These are phyloP conservation scores for Coranthus polyacanthus DNA, from an alignment of 2,797 vertebrate species.

Conservation along the genomic window DNA sequence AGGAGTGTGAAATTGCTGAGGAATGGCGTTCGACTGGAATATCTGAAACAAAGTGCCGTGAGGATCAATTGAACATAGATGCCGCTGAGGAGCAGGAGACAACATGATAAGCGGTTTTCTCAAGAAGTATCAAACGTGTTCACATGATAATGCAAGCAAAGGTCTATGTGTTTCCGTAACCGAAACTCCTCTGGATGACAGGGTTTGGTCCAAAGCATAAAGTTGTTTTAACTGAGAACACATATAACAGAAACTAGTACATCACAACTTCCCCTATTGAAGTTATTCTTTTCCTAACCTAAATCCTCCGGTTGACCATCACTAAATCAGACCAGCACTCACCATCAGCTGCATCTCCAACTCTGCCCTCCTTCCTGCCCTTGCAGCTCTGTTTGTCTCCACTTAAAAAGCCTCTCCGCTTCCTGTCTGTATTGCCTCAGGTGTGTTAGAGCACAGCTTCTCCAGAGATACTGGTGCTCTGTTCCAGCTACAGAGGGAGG, in stretches of 20 bases:
- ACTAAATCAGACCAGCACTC: constrained; percentile 49
- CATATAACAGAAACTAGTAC: too few species aligned
- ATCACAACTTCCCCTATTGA: too few species aligned
- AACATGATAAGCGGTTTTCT: constrained; percentile 16
- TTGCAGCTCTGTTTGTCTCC: too few species aligned
- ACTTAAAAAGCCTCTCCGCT: not conserved
- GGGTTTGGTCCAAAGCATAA: too few species aligned
- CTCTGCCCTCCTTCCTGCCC: too few species aligned
- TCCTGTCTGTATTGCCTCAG: constrained; percentile 30
- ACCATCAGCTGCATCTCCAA: constrained; percentile 42
- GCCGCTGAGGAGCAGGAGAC: not conserved
- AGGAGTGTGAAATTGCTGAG: constrained; percentile 53
- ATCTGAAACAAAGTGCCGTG: constrained; percentile 28
- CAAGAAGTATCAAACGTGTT: constrained; percentile 18
- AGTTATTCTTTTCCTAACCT: constrained; percentile 11
- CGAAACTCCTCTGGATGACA: too few species aligned
- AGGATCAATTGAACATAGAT: constrained; percentile 37
- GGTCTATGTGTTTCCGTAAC: constrained; percentile 29
- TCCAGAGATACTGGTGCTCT: constrained; percentile 23
- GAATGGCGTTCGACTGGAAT: constrained; percentile 11
- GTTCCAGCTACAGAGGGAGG: constrained; percentile 26
- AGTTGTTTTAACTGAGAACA: too few species aligned
- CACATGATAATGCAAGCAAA: constrained; percentile 5
- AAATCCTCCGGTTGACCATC: constrained; percentile 23
- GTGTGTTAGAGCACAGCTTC: constrained; percentile 18